Conservation (phyloP, 92 coral and sea anemone genomes). For the Meandrina meandrites region DNA sequence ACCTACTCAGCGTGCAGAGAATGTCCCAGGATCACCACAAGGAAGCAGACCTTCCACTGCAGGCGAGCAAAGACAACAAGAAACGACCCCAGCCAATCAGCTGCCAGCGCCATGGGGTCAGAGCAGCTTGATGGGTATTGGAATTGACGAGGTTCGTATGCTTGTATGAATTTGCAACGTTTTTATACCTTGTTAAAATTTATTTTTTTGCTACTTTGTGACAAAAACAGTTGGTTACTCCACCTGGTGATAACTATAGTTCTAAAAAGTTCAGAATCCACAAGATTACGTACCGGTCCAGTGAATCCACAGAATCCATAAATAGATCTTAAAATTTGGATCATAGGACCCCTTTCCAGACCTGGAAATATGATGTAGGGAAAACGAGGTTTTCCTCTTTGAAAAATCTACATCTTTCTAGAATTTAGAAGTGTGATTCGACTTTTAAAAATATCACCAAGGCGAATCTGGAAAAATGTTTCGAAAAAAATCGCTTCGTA, state of each 20-base stretch:
- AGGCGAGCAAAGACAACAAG: conserved; percentile 18
- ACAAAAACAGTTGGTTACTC: too few species aligned
- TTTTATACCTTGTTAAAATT: background rate
- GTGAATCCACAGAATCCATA: background rate
- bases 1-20: conserved; percentile 4
- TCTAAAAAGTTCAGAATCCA: too few species aligned
- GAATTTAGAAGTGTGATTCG: background rate
- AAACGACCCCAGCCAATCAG: conserved; percentile 33
- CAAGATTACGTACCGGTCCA: too few species aligned
- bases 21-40: conserved; percentile 38
- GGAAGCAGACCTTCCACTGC: conserved; percentile 61
- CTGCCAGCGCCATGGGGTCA: conserved; percentile 58
- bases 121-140: conserved; percentile 64
- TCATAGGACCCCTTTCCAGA: background rate
- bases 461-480: background rate
- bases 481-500: too few species aligned
- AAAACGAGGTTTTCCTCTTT: background rate
- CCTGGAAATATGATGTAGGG: background rate
- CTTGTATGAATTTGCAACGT: background rate
- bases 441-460: background rate
- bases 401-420: background rate
- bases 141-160: conserved; percentile 86
- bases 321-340: background rate
- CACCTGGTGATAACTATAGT: too few species aligned
- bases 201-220: too few species aligned